phyloP scores from a whole-genome alignment of 2,113 vertebrate species.

The Eonycteris spelaea region DNA sequence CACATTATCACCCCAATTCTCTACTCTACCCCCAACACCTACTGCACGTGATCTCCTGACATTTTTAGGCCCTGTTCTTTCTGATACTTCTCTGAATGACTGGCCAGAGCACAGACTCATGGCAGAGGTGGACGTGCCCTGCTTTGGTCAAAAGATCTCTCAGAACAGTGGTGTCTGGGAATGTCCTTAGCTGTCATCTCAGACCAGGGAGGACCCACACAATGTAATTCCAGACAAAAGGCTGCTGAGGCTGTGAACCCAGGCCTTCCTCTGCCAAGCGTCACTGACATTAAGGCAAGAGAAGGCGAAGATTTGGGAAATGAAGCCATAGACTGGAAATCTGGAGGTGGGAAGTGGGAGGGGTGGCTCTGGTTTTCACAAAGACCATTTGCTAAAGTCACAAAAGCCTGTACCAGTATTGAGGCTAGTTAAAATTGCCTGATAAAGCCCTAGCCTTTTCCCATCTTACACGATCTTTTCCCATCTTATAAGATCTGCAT shows the following conservation, averaged over 20 bases:
- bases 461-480: not conserved
- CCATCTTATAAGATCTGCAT: not conserved
- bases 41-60: accelerated
- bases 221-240: not conserved
- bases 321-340: not conserved
- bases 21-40: no score
- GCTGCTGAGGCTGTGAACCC: not conserved
- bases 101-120: not conserved
- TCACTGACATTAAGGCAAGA: not conserved
- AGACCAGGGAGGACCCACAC: not conserved
- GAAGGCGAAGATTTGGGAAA: not conserved
- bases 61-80: not conserved
- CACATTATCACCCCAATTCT: not conserved
- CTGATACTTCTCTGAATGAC: not conserved
- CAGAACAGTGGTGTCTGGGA: not conserved
- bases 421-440: not conserved
- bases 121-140: not conserved
- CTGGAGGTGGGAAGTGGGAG: no score
- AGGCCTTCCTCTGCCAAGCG: not conserved
- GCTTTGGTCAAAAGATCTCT: not conserved
- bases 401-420: not conserved
- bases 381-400: not conserved
- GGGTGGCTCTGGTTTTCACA: not conserved
- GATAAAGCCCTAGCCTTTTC: not conserved
- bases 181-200: not conserved